Percentiles rank a stretch among this genome's conserved stretches.
These are phyloP conservation scores for Dioctria rufipes DNA, from an alignment of 2,888 invertebrate species.

Conservation along the genomic window DNA sequence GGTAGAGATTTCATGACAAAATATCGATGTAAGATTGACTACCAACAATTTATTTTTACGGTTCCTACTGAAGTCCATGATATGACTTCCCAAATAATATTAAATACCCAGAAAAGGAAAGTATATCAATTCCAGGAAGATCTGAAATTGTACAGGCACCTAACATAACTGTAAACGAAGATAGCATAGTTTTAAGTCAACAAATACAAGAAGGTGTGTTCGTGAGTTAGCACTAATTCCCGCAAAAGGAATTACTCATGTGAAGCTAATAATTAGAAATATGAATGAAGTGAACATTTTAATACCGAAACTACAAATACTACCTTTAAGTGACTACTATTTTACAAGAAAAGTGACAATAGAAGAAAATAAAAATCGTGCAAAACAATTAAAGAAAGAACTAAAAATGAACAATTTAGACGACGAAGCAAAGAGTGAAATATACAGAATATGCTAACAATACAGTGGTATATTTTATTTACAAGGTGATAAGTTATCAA, in stretches of 20 bases:
- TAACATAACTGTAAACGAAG: not conserved
- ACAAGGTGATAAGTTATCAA: not conserved
- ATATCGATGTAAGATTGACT: no score
- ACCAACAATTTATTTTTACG: no score
- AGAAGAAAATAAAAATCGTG: not conserved
- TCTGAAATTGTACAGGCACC: not conserved
- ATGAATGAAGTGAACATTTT: not conserved
- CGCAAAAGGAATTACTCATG: not conserved
- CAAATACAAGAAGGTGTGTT: constrained; percentile 7
- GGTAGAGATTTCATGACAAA: no score
- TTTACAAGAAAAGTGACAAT: not conserved
- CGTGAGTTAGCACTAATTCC: not conserved
- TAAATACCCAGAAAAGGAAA: not conserved
- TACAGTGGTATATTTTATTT: not conserved
- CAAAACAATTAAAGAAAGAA: not conserved
- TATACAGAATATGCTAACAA: not conserved
- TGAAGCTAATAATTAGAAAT: not conserved
- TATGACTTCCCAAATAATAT: no score
- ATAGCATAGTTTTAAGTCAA: not conserved
- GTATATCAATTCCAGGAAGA: not conserved
- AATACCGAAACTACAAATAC: not conserved
- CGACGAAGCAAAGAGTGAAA: not conserved
- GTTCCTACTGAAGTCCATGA: no score
- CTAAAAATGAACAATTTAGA: not conserved
- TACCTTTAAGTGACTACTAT: not conserved